Evolutionary conservation across 1,140 invertebrate species (phyloP).

Genomic region (Lepidurus arcticus): DNA sequence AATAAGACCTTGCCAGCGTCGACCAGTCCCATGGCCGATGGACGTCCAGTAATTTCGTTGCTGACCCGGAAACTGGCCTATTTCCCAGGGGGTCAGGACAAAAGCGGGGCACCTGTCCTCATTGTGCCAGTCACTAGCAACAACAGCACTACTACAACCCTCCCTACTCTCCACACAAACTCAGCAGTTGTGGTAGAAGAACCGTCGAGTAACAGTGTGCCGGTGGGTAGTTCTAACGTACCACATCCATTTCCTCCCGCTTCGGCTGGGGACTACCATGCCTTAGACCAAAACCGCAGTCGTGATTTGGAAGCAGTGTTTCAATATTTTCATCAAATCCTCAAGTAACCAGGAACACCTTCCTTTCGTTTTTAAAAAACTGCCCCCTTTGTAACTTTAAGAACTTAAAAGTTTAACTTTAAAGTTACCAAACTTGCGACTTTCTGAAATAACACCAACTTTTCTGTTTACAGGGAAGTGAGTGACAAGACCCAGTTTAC

Average conservation of each 20-base stretch:
- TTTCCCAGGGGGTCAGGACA: constrained; percentile 58
- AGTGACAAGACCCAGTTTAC: constrained; percentile 49
- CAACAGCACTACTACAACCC: background rate
- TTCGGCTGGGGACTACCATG: background rate
- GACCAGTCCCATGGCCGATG: background rate
- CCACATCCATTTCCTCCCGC: background rate
- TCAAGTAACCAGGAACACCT: constrained; percentile 49
- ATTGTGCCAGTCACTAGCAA: constrained; percentile 50
- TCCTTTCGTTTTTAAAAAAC: background rate
- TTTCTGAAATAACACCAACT: constrained; percentile 38
- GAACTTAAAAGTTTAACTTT: too few relatives aligned
- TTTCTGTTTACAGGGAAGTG: constrained; percentile 44
- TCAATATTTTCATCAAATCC: constrained; percentile 55
- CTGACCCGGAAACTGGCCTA: constrained; percentile 40
- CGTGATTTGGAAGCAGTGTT: constrained; percentile 49
- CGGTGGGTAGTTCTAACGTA: background rate
- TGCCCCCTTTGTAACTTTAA: background rate
- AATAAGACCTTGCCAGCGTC: background rate
- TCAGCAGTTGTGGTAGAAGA: background rate
- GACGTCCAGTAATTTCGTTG: constrained; percentile 9
- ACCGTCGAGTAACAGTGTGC: constrained; percentile 2
- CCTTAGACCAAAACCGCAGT: background rate
- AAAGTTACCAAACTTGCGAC: background rate
- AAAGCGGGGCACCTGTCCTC: constrained; percentile 56
- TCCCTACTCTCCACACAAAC: background rate